phyloP scores from a whole-genome alignment of 2,113 vertebrate species.

The Ciconia maguari region DNA sequence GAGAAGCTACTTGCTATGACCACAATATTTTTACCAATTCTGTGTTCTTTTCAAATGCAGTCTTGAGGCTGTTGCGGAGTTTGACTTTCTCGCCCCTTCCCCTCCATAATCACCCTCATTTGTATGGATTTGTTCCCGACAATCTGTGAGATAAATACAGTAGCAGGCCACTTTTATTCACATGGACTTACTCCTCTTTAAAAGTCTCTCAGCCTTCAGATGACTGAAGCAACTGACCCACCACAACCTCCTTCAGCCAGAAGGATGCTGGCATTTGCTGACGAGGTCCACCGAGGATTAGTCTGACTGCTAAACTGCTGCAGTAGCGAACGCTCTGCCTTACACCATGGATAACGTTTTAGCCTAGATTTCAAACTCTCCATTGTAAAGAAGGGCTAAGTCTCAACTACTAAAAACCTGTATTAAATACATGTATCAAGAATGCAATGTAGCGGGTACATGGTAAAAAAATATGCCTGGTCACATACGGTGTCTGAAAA shows the following conservation, averaged over 20 bases:
- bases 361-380: neutral
- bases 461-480: neutral
- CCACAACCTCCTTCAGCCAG: neutral
- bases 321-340: neutral
- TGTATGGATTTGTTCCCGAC: neutral
- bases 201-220: neutral
- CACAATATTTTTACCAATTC: neutral
- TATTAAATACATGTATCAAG: neutral
- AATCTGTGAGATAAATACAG: neutral
- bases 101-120: neutral
- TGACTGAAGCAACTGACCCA: neutral
- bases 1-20: neutral
- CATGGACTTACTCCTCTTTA: neutral
- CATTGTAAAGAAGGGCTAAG: neutral
- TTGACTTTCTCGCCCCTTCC: neutral
- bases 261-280: neutral
- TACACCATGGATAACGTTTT: neutral
- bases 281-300: neutral
- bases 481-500: conserved; percentile 23
- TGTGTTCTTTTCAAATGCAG: neutral
- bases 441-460: neutral
- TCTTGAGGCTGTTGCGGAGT: neutral
- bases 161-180: neutral
- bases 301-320: neutral
- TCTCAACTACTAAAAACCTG: neutral